Base-by-base conservation (phyloP, 2,113 vertebrate genomes). In the Chroicocephalus ridibundus region DNA sequence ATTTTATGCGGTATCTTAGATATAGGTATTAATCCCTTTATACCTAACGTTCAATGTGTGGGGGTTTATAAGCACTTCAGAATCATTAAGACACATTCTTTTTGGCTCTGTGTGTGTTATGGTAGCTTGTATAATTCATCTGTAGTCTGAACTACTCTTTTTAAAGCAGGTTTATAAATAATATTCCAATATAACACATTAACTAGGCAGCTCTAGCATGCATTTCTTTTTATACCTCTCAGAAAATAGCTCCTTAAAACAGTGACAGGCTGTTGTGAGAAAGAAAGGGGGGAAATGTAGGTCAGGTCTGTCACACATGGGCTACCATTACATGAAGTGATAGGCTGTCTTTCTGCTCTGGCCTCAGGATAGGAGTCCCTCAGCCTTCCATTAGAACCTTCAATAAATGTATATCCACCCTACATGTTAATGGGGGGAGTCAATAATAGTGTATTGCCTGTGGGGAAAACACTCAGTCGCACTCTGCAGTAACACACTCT, bases 271-370 rank as follows among this genome's bases (percentile, higher is more conserved):
- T 98, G 98, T 98, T 98, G 97, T 96, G 98, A 98, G 97, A 98
- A 98, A 98, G 98, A 97, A 97, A 98, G 97, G 94, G 97, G 96
- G 96, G 97, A 97, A 98, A 99, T 99, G 98, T 99, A 99, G 99
- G 99, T 99, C 99, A 99, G 97, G 97, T 98, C 98, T 99, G 98
- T 99, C 99, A 99, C 98, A 98, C 98, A 98, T 97, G 98, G 98
- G 97, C 98, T 98, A 97, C 97, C 97, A 98, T 99, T 99, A 98
- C 97, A 96, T 96, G 97, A 99, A 98, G 98, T 98, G 98, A 99
- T 99, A 98, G 98, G 98, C 98, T 98, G 98, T 98, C 98, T 98
- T 98, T 98, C 98, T 98, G 98, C 98, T 96, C 97, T 98, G 97
- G 99, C 99, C 99, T 97, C 98, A 57, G 98, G 99, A 99, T 96